These are phyloP conservation scores for Acromyrmex charruanus DNA, from an alignment of 1,140 invertebrate species.

Conservation along the genomic window DNA sequence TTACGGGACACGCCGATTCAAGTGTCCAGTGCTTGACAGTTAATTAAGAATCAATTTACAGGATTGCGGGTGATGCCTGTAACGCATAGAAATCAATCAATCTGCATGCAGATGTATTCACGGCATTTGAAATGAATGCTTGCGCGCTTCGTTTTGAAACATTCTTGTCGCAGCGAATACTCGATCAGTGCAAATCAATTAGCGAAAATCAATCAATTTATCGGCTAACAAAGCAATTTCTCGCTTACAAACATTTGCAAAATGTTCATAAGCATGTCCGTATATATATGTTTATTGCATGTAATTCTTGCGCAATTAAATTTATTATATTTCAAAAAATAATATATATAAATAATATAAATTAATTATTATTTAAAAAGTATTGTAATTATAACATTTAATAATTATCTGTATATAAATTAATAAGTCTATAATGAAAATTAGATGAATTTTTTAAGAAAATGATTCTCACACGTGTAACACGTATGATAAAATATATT, in stretches of 20 bases:
- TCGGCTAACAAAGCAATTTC: slow-evolving; percentile 13
- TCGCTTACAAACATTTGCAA: slow-evolving; percentile 17
- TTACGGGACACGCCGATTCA: slow-evolving; percentile 43
- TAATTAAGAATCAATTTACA: slow-evolving; percentile 70
- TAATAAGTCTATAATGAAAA: no score
- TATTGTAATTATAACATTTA: background rate
- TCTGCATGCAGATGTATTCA: slow-evolving; percentile 54
- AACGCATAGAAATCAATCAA: slow-evolving; percentile 66
- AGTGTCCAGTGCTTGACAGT: slow-evolving; percentile 54
- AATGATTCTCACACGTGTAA: background rate
- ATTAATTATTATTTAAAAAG: no score
- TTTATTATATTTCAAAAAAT: slow-evolving; percentile 1
- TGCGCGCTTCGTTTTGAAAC: slow-evolving; percentile 56
- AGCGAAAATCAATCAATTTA: slow-evolving; percentile 55
- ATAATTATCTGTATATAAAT: background rate
- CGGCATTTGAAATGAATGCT: slow-evolving; percentile 33
- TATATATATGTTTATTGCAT: background rate
- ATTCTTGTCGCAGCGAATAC: slow-evolving; percentile 56
- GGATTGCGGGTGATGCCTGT: slow-evolving; percentile 58
- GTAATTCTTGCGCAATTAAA: background rate
- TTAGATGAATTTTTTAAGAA: background rate
- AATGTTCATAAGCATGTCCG: background rate
- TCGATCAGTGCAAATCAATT: slow-evolving; percentile 53
- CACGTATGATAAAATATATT: background rate
- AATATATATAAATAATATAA: background rate